phyloP scores from a whole-genome alignment of 2,888 invertebrate species.

The Rhorus exstirpatorius region DNA sequence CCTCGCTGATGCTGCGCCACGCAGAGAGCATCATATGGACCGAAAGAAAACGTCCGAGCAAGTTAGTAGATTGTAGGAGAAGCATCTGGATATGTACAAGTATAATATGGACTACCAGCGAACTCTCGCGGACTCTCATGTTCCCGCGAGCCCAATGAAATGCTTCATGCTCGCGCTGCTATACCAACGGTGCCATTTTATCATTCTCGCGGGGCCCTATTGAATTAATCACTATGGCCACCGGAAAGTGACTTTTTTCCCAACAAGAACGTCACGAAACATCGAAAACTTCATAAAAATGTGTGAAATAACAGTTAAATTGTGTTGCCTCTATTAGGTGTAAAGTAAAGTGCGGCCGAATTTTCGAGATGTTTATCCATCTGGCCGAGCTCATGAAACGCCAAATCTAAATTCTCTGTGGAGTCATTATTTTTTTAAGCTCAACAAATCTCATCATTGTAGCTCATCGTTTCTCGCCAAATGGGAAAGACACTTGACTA shows the following conservation, averaged over 20 bases:
- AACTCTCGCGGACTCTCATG: constrained; percentile 11
- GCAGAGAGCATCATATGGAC: constrained; percentile 38
- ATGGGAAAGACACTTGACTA: too few species aligned
- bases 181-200: background rate
- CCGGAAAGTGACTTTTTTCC: background rate
- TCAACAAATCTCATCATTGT: too few species aligned
- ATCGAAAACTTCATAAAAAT: too few species aligned
- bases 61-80: constrained; percentile 42
- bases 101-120: constrained; percentile 16
- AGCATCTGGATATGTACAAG: constrained; percentile 30
- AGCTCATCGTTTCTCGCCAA: too few species aligned
- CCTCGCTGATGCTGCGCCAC: constrained; percentile 40
- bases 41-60: constrained; percentile 46
- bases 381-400: too few species aligned
- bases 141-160: background rate
- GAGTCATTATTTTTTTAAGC: too few species aligned
- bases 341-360: too few species aligned
- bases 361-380: too few species aligned
- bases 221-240: background rate
- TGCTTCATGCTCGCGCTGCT: background rate
- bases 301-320: too few species aligned
- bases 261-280: background rate
- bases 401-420: too few species aligned
- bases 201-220: background rate
- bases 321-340: too few species aligned